A percentile compares a stretch with the other conserved stretches of the same genome.
phyloP scores from a whole-genome alignment of 2,888 invertebrate genomes.

The Erebia ligea region DNA sequence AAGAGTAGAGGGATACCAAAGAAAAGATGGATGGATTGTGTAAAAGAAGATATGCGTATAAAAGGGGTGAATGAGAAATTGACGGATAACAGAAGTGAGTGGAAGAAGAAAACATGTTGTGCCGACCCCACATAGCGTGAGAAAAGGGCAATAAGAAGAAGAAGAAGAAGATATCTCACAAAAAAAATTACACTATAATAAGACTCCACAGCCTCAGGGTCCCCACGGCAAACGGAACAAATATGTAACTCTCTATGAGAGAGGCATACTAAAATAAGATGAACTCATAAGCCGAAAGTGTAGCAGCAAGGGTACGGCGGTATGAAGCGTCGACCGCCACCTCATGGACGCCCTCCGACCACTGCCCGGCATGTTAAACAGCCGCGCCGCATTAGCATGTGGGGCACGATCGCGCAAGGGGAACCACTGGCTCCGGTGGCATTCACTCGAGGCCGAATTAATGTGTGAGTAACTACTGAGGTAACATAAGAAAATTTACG shows the following conservation, averaged over 20 bases:
- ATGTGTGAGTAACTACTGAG: neutral
- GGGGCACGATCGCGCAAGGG: conserved; percentile 34
- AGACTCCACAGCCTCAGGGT: no score
- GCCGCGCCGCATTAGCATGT: conserved; percentile 39
- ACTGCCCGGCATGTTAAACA: conserved; percentile 43
- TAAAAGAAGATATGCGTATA: no score
- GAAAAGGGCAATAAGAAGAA: no score
- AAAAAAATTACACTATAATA: no score
- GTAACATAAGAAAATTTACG: neutral
- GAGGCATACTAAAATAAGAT: neutral
- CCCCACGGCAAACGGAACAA: no score
- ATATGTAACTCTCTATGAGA: neutral
- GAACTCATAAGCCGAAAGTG: neutral
- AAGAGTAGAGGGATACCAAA: no score
- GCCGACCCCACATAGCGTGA: no score
- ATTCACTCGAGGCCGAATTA: conserved; percentile 27
- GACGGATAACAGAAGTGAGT: no score
- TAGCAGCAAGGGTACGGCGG: conserved; percentile 21
- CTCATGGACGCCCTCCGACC: conserved; percentile 35
- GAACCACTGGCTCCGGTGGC: conserved; percentile 23
- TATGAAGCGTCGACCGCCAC: conserved; percentile 26
- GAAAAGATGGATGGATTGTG: no score
- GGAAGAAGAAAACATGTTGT: no score
- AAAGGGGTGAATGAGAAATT: no score
- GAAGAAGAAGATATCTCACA: no score